A percentile compares a stretch with the other conserved stretches of the same genome.
phyloP scores from a whole-genome alignment of 2,888 invertebrate species.

The Alitta virens region DNA sequence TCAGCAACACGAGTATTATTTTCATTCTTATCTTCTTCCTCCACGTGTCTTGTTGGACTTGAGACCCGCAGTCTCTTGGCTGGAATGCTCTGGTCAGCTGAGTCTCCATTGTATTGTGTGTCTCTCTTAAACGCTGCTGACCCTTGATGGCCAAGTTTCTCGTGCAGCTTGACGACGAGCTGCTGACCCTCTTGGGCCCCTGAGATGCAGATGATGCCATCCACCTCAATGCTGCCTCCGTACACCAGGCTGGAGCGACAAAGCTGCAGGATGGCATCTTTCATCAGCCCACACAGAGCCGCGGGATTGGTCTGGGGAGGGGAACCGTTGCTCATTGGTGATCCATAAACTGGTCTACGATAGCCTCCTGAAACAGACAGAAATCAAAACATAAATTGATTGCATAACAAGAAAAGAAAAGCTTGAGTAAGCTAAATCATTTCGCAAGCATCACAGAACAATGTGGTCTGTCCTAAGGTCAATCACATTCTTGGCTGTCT shows the following conservation, averaged over 20 bases:
- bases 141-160: slow-evolving; percentile 17
- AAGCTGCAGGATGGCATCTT: slow-evolving; percentile 26
- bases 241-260: slow-evolving; percentile 22
- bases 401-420: too few species aligned
- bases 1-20: not conserved
- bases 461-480: too few species aligned
- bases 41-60: not conserved
- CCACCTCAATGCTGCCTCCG: slow-evolving; percentile 28
- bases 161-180: slow-evolving; percentile 30
- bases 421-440: too few species aligned
- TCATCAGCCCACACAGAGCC: slow-evolving; percentile 15
- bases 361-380: too few species aligned
- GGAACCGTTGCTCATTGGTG: too few species aligned
- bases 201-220: slow-evolving; percentile 32
- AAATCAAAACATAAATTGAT: too few species aligned
- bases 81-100: not conserved
- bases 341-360: too few species aligned
- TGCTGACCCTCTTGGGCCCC: slow-evolving; percentile 29
- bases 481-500: too few species aligned
- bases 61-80: not conserved
- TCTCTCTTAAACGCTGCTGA: not conserved
- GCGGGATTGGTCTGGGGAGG: too few species aligned
- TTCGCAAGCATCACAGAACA: too few species aligned
- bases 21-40: not conserved
- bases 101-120: not conserved